Conservation (phyloP, 1,140 invertebrate genomes). For the Leptonema lineaticorne region DNA sequence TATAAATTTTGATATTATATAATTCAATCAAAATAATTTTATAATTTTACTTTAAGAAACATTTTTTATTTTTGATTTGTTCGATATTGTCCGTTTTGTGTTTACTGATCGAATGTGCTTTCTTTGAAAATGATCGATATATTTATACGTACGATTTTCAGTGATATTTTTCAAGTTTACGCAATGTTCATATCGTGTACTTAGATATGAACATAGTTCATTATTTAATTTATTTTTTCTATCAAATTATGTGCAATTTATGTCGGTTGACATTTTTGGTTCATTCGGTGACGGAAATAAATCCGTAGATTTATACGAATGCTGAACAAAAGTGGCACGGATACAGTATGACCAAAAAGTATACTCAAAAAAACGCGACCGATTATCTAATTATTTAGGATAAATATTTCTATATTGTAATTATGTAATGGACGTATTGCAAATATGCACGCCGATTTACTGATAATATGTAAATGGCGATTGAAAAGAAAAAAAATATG, state of each 20-base stretch:
- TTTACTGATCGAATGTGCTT: not conserved
- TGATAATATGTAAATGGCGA: no score
- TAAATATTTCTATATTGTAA: not conserved
- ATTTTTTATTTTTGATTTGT: not conserved
- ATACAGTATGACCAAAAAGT: no score
- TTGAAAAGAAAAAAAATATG: no score
- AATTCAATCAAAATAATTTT: not conserved
- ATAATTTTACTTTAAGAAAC: conserved; percentile 1
- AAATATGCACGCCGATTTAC: no score
- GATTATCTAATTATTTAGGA: not conserved
- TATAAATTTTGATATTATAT: not conserved
- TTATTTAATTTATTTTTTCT: not conserved
- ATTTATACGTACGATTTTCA: conserved; percentile 5
- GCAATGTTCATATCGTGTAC: no score
- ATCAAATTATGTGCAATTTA: not conserved
- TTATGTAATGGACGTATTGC: not conserved
- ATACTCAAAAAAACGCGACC: not conserved
- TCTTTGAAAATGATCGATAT: not conserved
- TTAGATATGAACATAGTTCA: not conserved
- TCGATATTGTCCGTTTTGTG: not conserved
- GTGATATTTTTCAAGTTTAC: not conserved
- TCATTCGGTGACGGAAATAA: conserved; percentile 10
- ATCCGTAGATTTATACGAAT: not conserved
- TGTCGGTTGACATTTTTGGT: conserved; percentile 15
- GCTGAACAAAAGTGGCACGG: no score